phyloP scores from a whole-genome alignment of 2,888 invertebrate genomes.

The Sialis lutaria region DNA sequence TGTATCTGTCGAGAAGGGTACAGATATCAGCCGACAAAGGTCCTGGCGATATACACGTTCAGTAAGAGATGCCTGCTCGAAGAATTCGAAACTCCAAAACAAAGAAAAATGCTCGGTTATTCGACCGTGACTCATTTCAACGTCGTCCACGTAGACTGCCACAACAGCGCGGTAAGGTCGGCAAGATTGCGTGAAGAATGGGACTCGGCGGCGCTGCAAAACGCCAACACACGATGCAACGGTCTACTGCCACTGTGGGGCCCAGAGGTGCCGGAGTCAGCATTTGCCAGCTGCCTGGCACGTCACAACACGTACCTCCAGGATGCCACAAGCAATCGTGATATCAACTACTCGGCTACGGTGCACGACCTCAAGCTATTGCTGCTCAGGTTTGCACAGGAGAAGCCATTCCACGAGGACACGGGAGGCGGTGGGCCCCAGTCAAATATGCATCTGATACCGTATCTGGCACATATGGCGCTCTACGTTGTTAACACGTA shows the following conservation, averaged over 20 bases:
- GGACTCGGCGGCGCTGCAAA: constrained; percentile 95
- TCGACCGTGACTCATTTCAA: constrained; percentile 97
- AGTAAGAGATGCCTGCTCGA: constrained; percentile 90
- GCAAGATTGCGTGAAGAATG: constrained; percentile 69
- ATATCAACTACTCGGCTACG: constrained; percentile 64
- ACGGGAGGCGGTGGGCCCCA: constrained; percentile 94
- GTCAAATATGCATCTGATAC: constrained; percentile 92
- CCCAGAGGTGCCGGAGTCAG: constrained; percentile 71
- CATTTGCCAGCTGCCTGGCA: constrained; percentile 85
- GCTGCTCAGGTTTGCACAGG: constrained; percentile 75
- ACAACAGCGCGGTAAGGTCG: constrained; percentile 81
- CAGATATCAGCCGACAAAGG: constrained; percentile 85
- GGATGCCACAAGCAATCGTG: constrained; percentile 54
- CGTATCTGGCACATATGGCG: constrained; percentile 86
- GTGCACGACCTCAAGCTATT: constrained; percentile 87
- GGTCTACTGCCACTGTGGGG: constrained; percentile 94
- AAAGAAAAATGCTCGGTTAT: constrained; percentile 75
- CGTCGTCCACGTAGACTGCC: constrained; percentile 95
- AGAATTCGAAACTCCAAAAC: constrained; percentile 68
- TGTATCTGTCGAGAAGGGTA: constrained; percentile 97
- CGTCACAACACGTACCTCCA: constrained; percentile 75
- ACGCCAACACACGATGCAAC: constrained; percentile 95
- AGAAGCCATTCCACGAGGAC: constrained; percentile 93
- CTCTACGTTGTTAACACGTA: constrained; percentile 84
- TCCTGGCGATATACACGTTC: constrained; percentile 91